phyloP scores from a whole-genome alignment of 2,888 invertebrate genomes.

The Nomada ferruginata region DNA sequence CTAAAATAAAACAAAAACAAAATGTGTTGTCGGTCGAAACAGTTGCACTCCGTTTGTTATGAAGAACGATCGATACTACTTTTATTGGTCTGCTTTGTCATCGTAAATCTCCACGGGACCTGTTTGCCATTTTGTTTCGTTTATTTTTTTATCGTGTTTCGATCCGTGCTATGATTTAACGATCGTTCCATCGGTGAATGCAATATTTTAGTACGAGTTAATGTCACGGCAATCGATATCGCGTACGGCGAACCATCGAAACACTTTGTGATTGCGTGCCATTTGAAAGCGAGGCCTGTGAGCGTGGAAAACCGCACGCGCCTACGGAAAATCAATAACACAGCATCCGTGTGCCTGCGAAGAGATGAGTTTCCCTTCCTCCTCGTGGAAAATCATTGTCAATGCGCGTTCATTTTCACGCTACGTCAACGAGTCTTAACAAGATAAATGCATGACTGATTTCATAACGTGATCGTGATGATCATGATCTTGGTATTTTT shows the following conservation, averaged over 20 bases:
- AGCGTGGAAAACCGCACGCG: conserved; percentile 72
- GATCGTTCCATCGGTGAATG: conserved; percentile 4
- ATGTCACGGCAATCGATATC: conserved; percentile 21
- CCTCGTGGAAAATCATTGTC: conserved; percentile 47
- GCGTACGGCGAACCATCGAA: conserved; percentile 22
- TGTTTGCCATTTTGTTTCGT: not conserved
- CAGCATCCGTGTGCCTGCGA: conserved; percentile 63
- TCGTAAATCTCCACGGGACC: not conserved
- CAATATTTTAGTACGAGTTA: conserved; percentile 21
- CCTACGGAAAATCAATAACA: conserved; percentile 73
- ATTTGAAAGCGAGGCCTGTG: conserved; percentile 61
- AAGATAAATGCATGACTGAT: no score
- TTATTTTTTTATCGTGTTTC: no score
- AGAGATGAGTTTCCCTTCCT: conserved; percentile 55
- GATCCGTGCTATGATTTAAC: not conserved
- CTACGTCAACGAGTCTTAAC: no score
- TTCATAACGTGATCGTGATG: no score
- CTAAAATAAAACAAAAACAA: no score
- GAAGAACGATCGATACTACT: not conserved
- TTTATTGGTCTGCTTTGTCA: not conserved
- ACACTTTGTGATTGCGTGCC: conserved; percentile 54
- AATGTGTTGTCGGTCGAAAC: no score
- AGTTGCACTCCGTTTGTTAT: no score
- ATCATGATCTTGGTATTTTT: no score
- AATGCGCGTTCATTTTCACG: conserved; percentile 9